These are phyloP conservation scores for Oikopleura dioica DNA, from an alignment of 23 tunicate genomes.

Conservation along the genomic window DNA sequence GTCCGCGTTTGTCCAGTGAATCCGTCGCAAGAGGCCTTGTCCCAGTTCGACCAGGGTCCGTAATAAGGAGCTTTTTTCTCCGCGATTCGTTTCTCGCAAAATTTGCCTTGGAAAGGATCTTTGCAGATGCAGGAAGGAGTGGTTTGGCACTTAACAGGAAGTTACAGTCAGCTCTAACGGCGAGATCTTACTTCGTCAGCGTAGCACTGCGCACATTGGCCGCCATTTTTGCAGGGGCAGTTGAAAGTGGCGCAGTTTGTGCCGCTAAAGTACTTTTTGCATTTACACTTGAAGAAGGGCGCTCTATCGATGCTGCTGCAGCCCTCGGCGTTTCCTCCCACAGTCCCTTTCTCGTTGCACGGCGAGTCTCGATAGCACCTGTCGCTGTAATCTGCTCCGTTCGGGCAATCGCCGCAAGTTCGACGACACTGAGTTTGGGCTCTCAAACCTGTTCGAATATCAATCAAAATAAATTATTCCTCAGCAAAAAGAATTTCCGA, in stretches of 20 bases:
- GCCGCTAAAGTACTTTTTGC: background rate
- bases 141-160: background rate
- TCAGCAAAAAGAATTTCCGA: too few relatives aligned
- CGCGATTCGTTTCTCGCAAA: background rate
- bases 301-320: background rate
- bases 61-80: background rate
- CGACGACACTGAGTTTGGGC: too few relatives aligned
- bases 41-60: background rate
- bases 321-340: background rate
- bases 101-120: background rate
- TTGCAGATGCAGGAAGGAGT: background rate
- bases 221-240: constrained; percentile 8
- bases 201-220: background rate
- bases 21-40: background rate
- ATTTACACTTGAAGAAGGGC: background rate
- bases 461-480: too few relatives aligned
- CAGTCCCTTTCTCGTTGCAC: background rate
- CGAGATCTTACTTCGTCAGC: too few relatives aligned
- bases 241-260: background rate
- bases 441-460: too few relatives aligned
- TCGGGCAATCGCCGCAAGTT: too few relatives aligned
- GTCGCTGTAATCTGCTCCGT: too few relatives aligned
- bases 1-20: background rate
- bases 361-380: background rate
- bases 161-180: too few relatives aligned